phyloP scores from a whole-genome alignment of 2,888 invertebrate genomes.

The Drosophila pseudotakahashii region DNA sequence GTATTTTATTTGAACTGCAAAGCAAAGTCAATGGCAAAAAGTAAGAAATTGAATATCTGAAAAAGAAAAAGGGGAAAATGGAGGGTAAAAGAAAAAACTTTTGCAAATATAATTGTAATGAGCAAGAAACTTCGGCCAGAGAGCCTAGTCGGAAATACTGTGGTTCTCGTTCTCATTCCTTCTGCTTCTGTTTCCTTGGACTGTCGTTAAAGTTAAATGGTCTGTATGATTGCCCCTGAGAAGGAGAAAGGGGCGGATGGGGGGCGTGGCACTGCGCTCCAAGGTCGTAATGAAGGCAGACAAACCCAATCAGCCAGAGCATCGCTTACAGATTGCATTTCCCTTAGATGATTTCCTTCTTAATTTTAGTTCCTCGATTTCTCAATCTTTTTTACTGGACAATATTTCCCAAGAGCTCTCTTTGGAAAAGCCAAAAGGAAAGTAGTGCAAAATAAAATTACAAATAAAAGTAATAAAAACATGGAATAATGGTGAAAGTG shows the following conservation, averaged over 20 bases:
- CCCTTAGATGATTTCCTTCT: slow-evolving; percentile 37
- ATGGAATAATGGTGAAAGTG: not conserved
- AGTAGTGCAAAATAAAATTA: slow-evolving; percentile 1
- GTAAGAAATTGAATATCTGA: slow-evolving; percentile 7
- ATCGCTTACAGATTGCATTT: slow-evolving; percentile 46
- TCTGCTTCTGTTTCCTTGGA: slow-evolving; percentile 21
- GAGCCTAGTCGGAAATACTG: slow-evolving; percentile 14
- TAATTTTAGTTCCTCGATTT: slow-evolving; percentile 28
- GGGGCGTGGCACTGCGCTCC: slow-evolving; percentile 10
- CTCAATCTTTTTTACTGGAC: not conserved
- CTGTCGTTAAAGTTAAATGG: slow-evolving; percentile 63
- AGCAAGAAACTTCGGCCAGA: slow-evolving; percentile 29
- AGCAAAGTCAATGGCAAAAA: slow-evolving; percentile 8
- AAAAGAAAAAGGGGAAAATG: not conserved
- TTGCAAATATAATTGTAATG: slow-evolving; percentile 48
- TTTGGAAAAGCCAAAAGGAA: not conserved
- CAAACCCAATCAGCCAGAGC: slow-evolving; percentile 47
- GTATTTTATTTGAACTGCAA: slow-evolving; percentile 1
- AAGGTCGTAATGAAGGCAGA: slow-evolving; percentile 40
- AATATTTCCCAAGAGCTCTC: slow-evolving; percentile 11
- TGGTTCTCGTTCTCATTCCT: not conserved
- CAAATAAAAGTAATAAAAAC: not conserved
- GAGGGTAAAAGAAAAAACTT: slow-evolving; percentile 23
- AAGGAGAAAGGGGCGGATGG: not conserved
- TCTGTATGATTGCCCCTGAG: slow-evolving; percentile 54